A percentile compares a stretch with the other conserved stretches of the same genome.
phyloP scores from a whole-genome alignment of 2,113 vertebrate genomes.

The Chitala chitala region DNA sequence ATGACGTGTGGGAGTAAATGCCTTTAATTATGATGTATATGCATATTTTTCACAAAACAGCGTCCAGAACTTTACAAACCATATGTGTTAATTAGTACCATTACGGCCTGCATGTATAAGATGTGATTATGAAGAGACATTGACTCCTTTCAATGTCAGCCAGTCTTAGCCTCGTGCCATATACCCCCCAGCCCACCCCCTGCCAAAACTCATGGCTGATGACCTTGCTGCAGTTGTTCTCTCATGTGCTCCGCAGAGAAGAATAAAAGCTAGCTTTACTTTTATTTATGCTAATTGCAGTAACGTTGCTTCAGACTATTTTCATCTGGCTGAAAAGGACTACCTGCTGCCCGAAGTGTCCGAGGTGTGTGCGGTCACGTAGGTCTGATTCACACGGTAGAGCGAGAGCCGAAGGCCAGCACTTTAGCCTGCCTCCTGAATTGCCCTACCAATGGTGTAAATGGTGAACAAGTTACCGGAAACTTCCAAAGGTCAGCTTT shows the following conservation, averaged over 20 bases:
- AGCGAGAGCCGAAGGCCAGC: not conserved
- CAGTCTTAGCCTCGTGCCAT: too few species aligned
- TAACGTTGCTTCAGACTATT: constrained; percentile 2
- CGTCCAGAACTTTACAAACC: too few species aligned
- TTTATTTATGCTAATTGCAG: constrained; percentile 4
- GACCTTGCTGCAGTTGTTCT: not conserved
- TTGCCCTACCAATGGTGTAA: not conserved
- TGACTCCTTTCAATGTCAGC: too few species aligned
- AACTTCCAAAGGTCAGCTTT: constrained; percentile 1
- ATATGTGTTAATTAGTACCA: too few species aligned
- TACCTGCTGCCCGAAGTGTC: not conserved
- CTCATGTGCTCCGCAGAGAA: not conserved
- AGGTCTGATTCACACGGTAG: not conserved
- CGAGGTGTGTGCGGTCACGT: not conserved
- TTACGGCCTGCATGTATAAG: too few species aligned
- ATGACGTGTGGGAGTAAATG: too few species aligned
- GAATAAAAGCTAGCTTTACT: not conserved
- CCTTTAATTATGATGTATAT: too few species aligned
- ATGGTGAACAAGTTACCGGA: not conserved
- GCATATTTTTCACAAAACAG: too few species aligned
- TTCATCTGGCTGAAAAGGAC: constrained; percentile 7
- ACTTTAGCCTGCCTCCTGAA: not conserved
- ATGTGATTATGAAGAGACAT: too few species aligned
- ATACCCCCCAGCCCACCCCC: not conserved
- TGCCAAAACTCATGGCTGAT: too few species aligned